Percentiles rank a stretch among this genome's conserved stretches.
Conservation (phyloP, 2,113 vertebrate genomes). For the Anoplopoma fimbria region DNA sequence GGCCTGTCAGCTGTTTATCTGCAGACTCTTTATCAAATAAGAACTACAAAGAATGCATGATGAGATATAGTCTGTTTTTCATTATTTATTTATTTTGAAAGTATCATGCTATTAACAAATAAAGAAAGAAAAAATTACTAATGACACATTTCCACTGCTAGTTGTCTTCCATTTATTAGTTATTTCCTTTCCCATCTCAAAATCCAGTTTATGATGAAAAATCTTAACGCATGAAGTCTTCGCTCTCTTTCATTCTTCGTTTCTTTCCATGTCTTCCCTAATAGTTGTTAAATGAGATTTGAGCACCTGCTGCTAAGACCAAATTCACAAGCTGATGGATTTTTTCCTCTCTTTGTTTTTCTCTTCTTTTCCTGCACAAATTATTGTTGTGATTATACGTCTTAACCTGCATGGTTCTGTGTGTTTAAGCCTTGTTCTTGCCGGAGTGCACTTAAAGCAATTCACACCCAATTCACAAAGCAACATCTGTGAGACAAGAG, state of each 20-base stretch:
- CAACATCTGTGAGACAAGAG: constrained; percentile 36
- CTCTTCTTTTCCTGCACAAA: constrained; percentile 8
- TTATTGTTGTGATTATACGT: constrained; percentile 43
- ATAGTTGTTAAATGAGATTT: constrained; percentile 59
- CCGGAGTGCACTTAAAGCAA: constrained; percentile 1
- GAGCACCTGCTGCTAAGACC: constrained; percentile 28
- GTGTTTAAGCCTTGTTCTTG: constrained; percentile 13
- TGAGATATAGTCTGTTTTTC: constrained; percentile 17
- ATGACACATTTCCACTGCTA: constrained; percentile 12
- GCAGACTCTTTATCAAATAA: constrained; percentile 43
- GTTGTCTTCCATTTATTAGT: constrained; percentile 3
- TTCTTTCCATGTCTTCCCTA: constrained; percentile 20
- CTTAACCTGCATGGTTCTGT: constrained; percentile 24
- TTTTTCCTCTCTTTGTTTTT: constrained; percentile 29
- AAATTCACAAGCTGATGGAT: constrained; percentile 32
- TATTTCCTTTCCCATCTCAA: constrained; percentile 17
- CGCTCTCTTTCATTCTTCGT: constrained; percentile 10
- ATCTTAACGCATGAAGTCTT: neutral
- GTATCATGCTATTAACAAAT: neutral
- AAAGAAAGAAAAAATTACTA: neutral
- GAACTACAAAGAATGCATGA: constrained; percentile 18
- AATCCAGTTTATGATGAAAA: constrained; percentile 11
- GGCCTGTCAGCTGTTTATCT: constrained; percentile 48
- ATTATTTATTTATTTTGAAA: constrained; percentile 1
- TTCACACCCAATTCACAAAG: constrained; percentile 49